phyloP scores from a whole-genome alignment of 2,888 invertebrate genomes.

The Xestobium rufovillosum region DNA sequence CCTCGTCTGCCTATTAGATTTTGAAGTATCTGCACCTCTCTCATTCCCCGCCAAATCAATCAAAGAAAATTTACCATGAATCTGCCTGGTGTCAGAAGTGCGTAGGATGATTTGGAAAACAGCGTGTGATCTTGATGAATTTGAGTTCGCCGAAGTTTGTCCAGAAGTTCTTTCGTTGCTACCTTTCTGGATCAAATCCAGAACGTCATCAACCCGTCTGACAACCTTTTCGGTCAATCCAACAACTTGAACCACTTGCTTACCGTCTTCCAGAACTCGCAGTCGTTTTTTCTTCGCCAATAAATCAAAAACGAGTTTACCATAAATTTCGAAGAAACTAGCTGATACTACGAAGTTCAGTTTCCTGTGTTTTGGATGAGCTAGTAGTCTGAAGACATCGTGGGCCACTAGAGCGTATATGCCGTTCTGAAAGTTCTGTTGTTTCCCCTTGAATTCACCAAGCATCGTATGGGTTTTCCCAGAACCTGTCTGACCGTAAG shows the following conservation, averaged over 20 bases:
- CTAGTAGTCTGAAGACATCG: conserved; percentile 69
- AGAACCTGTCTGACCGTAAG: conserved; percentile 98
- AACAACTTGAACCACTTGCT: conserved; percentile 95
- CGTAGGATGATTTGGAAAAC: conserved; percentile 95
- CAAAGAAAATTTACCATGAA: conserved; percentile 96
- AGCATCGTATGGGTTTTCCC: conserved; percentile 99
- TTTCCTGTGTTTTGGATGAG: conserved; percentile 66
- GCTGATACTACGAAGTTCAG: conserved; percentile 84
- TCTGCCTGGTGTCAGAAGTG: conserved; percentile 60
- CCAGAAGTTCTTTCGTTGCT: conserved; percentile 90
- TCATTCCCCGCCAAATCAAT: conserved; percentile 98
- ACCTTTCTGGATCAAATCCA: conserved; percentile 85
- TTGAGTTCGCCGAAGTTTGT: conserved; percentile 94
- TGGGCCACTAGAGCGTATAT: conserved; percentile 96
- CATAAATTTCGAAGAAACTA: conserved; percentile 99
- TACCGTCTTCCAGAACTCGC: conserved; percentile 93
- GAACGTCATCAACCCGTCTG: conserved; percentile 73
- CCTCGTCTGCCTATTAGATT: conserved; percentile 88
- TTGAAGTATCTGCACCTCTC: conserved; percentile 97
- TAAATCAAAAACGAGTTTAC: conserved; percentile 87
- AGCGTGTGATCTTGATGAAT: conserved; percentile 97
- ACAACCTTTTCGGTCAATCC: conserved; percentile 90
- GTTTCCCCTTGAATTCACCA: conserved; percentile 71
- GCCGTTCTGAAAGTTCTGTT: conserved; percentile 82
- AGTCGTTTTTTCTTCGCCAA: conserved; percentile 88